Evolutionary conservation across 1,140 invertebrate genomes (phyloP), one percentile per base, ranked within the genome.

Genomic region (Tribolium madens): DNA sequence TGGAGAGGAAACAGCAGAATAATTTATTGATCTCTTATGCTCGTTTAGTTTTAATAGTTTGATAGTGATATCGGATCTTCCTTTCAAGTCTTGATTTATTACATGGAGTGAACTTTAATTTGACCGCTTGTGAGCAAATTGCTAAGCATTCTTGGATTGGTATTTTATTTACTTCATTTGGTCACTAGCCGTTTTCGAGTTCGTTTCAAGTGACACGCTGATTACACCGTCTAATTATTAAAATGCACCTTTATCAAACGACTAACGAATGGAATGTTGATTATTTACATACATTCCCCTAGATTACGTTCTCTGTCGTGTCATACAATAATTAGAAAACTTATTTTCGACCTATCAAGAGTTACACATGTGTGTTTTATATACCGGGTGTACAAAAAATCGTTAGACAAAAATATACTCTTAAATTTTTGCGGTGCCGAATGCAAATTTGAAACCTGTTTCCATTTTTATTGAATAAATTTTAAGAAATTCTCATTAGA

Each of bases 31-130:
- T 73, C 71, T 68, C 57, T 77, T 69, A 64, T 33, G 72, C 69
- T 74, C 76, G 72, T 77, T 77, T 77, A 74, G 57, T 73, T 77
- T 73, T 77, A 77, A 77, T 77, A 73, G 76, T 77, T 73, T 47
- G 70, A 72, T 72, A 72, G 70, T 53, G 70, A 52, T 72, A 72
- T 72, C 46, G 70, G 70, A 72, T 72, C 70, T 72, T 72, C 47
- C 12, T 72, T 72, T 50, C 14, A 72, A 46, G 17, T 31, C 26
- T 46, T 72, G 70, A 72, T 72, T 72, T 72, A 72, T 26, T 26
- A 46, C 42, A n/a, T 17, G 9, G n/a, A 64, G 12, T 73, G 21
- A 60, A 60, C 52, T 74, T 74, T 33, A 60, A 74, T 60, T 74
- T 50, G 48, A 74, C 21, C 33, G 53, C 73, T 74, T 60, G 15